A percentile compares a stretch with the other conserved stretches of the same genome.
Conservation (phyloP, 2,797 vertebrate species). For the Iguana delicatissima region DNA sequence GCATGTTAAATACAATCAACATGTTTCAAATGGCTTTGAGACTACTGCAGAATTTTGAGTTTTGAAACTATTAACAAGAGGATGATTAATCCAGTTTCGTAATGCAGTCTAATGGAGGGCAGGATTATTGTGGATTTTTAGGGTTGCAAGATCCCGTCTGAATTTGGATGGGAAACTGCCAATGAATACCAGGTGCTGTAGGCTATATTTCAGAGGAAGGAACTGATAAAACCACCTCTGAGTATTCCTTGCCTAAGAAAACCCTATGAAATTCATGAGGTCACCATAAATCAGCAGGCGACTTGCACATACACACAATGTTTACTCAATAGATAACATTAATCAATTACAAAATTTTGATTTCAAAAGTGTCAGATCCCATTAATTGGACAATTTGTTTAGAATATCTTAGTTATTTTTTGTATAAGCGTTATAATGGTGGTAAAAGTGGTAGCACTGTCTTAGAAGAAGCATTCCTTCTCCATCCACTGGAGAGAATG, state of each 20-base stretch:
- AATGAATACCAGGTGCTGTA: too few species aligned
- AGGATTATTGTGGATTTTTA: background rate
- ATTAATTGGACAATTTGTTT: background rate
- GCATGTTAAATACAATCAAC: constrained; percentile 12
- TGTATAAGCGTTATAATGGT: background rate
- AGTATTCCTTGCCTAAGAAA: too few species aligned
- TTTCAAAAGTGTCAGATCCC: background rate
- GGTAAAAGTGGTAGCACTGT: background rate
- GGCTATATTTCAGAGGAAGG: too few species aligned
- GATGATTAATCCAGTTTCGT: background rate
- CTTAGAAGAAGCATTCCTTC: background rate
- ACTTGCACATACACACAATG: background rate
- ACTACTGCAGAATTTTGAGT: background rate
- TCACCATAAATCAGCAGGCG: too few species aligned
- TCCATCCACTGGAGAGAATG: background rate
- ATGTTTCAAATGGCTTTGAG: rapidly evolving
- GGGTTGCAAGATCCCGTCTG: too few species aligned
- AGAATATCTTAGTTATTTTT: background rate
- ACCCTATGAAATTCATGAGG: too few species aligned
- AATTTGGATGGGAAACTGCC: too few species aligned
- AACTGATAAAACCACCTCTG: too few species aligned
- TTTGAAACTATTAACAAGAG: constrained; percentile 9
- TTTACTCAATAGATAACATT: background rate
- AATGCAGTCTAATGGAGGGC: background rate
- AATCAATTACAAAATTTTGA: background rate